These are phyloP conservation scores for Aphaenogaster ashmeadi DNA, from an alignment of 1,140 invertebrate genomes.

Conservation along the genomic window DNA sequence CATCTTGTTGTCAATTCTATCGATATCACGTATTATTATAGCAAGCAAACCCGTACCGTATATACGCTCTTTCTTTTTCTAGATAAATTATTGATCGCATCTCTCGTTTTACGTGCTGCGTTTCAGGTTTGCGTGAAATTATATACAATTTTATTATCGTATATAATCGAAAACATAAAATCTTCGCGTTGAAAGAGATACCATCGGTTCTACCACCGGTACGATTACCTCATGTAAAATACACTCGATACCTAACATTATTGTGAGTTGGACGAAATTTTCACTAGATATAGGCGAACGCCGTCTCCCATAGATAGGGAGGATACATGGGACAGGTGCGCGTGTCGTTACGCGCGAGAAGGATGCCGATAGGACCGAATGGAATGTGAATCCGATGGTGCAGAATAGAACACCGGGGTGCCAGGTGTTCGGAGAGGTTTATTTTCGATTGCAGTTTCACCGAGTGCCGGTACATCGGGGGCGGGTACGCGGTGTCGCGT, in stretches of 20 bases:
- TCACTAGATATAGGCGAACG: background rate
- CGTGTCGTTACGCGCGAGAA: conserved; percentile 23
- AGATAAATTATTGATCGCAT: background rate
- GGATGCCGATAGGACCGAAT: conserved; percentile 1
- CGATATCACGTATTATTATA: conserved; percentile 23
- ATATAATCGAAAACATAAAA: background rate
- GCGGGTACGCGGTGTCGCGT: conserved; percentile 71
- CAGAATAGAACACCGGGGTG: conserved; percentile 74
- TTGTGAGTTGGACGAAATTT: conserved; percentile 5
- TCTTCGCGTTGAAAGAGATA: background rate
- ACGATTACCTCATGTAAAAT: background rate
- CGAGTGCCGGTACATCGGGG: conserved; percentile 50
- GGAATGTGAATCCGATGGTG: conserved; percentile 50
- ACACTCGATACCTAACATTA: background rate
- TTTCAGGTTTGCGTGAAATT: background rate
- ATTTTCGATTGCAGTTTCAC: conserved; percentile 80
- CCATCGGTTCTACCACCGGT: background rate
- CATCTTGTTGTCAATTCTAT: conserved; percentile 18
- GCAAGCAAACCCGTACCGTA: background rate
- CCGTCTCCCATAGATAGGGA: background rate
- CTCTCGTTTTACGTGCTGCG: background rate
- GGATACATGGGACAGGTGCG: conserved; percentile 64
- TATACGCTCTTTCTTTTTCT: background rate
- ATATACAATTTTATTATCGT: background rate
- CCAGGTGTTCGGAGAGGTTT: conserved; percentile 81